phyloP scores from a whole-genome alignment of 2,797 vertebrate species.

The Lepilemur septentrionalis region DNA sequence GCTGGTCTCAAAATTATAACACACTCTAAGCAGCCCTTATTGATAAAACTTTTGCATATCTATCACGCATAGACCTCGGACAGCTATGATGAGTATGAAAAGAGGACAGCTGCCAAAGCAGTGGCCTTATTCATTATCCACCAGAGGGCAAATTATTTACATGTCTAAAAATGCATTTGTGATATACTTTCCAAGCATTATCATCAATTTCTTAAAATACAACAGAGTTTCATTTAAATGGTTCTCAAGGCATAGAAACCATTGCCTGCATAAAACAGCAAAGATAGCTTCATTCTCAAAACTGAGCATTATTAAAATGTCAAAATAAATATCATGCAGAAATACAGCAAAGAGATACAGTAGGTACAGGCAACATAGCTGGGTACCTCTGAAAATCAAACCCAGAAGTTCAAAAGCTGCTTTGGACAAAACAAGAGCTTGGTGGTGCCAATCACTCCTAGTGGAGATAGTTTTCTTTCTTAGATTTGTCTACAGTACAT shows the following conservation, averaged over 20 bases:
- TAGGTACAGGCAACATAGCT: not conserved
- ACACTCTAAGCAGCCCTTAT: not conserved
- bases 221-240: constrained; percentile 57
- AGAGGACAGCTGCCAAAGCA: constrained; percentile 36
- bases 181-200: constrained; percentile 68
- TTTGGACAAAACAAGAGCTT: constrained; percentile 38
- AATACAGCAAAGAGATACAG: constrained; percentile 55
- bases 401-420: constrained; percentile 49
- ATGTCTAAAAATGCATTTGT: constrained; percentile 65
- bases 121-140: constrained; percentile 50
- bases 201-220: constrained; percentile 68
- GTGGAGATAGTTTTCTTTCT: constrained; percentile 18
- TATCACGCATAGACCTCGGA: constrained; percentile 30
- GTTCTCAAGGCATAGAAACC: constrained; percentile 59
- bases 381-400: constrained; percentile 50
- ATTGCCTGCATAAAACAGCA: constrained; percentile 49
- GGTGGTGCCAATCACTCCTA: constrained; percentile 8
- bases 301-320: constrained; percentile 70
- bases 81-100: constrained; percentile 48
- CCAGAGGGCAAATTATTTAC: constrained; percentile 69
- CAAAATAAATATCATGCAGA: constrained; percentile 73
- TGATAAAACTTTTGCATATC: constrained; percentile 60
- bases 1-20: constrained; percentile 40
- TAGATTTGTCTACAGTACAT: constrained; percentile 33
- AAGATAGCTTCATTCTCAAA: constrained; percentile 72